Percentiles rank a stretch among this genome's conserved stretches.
Conservation (phyloP, 23 tunicate species). For the Halocynthia aurantium region DNA sequence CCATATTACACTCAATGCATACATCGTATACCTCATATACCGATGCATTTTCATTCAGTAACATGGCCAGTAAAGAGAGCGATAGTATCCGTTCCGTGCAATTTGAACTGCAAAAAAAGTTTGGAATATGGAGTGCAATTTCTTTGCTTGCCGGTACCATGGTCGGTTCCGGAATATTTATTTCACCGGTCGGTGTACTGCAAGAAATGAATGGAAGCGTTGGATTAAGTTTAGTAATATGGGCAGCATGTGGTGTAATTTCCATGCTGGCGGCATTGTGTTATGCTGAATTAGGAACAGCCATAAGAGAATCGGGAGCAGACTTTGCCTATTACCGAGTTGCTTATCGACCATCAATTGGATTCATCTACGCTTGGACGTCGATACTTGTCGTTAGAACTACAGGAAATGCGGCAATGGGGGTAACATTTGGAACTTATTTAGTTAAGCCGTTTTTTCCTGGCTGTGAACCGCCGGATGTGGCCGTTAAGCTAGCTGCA, state of each 20-base stretch:
- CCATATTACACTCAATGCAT: no score
- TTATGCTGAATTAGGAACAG: conserved; percentile 62
- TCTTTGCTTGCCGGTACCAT: conserved; percentile 58
- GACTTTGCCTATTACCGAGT: conserved; percentile 53
- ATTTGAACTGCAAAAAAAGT: conserved; percentile 50
- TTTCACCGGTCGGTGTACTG: conserved; percentile 66
- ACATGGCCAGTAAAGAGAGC: no score
- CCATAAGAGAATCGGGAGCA: conserved; percentile 53
- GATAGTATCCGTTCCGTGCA: neutral
- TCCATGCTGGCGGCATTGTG: conserved; percentile 52
- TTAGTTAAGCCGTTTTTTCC: conserved; percentile 43
- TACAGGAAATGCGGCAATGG: conserved; percentile 63
- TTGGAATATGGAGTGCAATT: conserved; percentile 40
- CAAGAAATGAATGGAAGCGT: conserved; percentile 60
- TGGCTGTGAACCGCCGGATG: conserved; percentile 51
- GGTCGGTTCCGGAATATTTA: conserved; percentile 91
- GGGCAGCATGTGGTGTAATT: conserved; percentile 74
- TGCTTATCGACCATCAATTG: conserved; percentile 37
- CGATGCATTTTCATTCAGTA: no score
- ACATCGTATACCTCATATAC: no score
- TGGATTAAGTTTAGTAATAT: conserved; percentile 65
- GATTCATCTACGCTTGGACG: conserved; percentile 66
- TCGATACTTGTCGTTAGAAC: conserved; percentile 32
- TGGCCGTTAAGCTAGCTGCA: conserved; percentile 39
- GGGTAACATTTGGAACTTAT: conserved; percentile 64